Base-by-base conservation (phyloP, 1,140 invertebrate genomes). In the Linepithema humile region DNA sequence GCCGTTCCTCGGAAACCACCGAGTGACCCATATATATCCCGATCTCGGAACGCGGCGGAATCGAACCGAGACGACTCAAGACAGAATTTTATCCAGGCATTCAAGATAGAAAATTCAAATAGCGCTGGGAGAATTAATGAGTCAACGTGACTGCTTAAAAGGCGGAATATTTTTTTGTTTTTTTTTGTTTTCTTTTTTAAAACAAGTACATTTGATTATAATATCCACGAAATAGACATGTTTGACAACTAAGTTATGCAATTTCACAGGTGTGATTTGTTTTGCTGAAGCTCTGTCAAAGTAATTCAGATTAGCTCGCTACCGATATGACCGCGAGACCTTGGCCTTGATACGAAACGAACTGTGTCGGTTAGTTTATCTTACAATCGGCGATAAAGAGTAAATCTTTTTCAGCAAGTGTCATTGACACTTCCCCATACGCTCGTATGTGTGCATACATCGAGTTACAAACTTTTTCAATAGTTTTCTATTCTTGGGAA, bases 1-100 rank as follows among this genome's bases (percentile, higher is more conserved):
- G 20, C 40, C 59, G 85, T 89, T 89, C 88, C 74, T 77, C 77
- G 85, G 83, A 89, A 87, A 87, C 53, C 62, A 48, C 29, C n/a
- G 40, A 20, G 20, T 77, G 80, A 89, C 82, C 88, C 50, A 89
- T 74, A 82, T 89, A 84, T 62, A 15, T 20, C 17, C 20, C 23
- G 4, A n/a, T n/a, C 7, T 20, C 40, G 59, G 15, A 57, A 38
- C 32, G n/a, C 4, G 23, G 23, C 17, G 29, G 43, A 29, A 74
- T 60, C 78, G 53, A 26, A 48, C 35, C 29, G 69, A 29, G 32
- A 12, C 32, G 53, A 53, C 55, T 53, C 32, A n/a, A 72, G 55
- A 1, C 6, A 43, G n/a, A n/a, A n/a, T 3, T 15, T 7, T 4
- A 38, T 15, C 7, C 10, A 38, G 9, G 26, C 26, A 26, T 32